These are phyloP conservation scores for Rhagoletis pomonella DNA, from an alignment of 1,140 invertebrate genomes.

Conservation along the genomic window DNA sequence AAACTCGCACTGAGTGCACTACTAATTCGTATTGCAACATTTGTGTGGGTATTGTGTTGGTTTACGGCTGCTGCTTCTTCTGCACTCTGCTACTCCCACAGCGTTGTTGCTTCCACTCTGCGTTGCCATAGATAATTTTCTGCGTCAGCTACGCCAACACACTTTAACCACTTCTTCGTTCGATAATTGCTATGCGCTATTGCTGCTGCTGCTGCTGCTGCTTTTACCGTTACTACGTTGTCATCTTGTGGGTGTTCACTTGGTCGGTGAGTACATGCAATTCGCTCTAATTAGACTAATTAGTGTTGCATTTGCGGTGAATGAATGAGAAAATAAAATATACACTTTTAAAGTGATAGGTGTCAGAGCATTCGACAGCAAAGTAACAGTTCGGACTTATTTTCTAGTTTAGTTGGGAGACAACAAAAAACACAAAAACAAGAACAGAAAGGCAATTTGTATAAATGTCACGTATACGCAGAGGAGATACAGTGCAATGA, in stretches of 20 bases:
- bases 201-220: neutral
- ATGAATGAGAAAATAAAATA: constrained; percentile 7
- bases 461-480: constrained; percentile 9
- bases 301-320: constrained; percentile 16
- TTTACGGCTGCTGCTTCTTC: neutral
- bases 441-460: neutral
- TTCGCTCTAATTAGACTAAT: constrained; percentile 23
- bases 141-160: neutral
- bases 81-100: neutral
- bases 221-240: neutral
- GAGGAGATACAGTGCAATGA: too few relatives aligned
- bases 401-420: neutral
- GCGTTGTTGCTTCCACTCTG: neutral
- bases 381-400: neutral
- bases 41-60: neutral
- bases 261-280: neutral
- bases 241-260: neutral
- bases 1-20: constrained; percentile 10
- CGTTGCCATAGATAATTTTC: neutral
- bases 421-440: neutral
- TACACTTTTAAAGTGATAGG: neutral
- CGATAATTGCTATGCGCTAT: neutral
- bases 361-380: neutral
- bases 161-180: neutral
- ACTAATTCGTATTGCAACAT: neutral